A percentile compares a stretch with the other conserved stretches of the same genome.
These are phyloP conservation scores for Podarcis lilfordi DNA, from an alignment of 2,797 vertebrate species.

Conservation along the genomic window DNA sequence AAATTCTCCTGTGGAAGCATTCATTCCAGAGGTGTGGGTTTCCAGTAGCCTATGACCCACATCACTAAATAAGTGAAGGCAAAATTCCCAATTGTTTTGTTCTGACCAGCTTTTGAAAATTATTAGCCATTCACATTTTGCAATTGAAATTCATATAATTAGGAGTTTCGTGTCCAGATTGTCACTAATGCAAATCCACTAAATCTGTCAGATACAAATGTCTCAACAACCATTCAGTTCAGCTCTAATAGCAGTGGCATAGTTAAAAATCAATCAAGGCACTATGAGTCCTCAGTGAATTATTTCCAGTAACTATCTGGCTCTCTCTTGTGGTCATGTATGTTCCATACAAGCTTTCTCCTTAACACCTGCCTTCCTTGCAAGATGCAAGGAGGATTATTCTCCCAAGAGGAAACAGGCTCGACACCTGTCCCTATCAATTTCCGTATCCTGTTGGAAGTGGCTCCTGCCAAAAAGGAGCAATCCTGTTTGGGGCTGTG, in stretches of 20 bases:
- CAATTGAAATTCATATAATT: slow-evolving; percentile 31
- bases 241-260: slow-evolving; percentile 14
- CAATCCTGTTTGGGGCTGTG: neutral
- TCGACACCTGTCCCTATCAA: neutral
- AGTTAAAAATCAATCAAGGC: slow-evolving; percentile 29
- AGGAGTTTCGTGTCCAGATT: slow-evolving; percentile 28
- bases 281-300: neutral
- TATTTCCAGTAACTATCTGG: slow-evolving; percentile 59
- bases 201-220: slow-evolving; percentile 33
- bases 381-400: neutral
- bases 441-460: neutral
- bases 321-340: slow-evolving; percentile 71
- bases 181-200: slow-evolving; percentile 29
- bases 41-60: neutral
- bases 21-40: neutral
- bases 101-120: slow-evolving; percentile 10
- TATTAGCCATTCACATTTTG: slow-evolving; percentile 23
- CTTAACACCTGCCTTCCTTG: neutral
- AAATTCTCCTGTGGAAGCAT: neutral
- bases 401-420: neutral
- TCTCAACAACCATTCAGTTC: slow-evolving; percentile 32
- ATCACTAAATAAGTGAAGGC: slow-evolving; percentile 18
- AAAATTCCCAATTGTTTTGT: slow-evolving; percentile 2
- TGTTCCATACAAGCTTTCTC: slow-evolving; percentile 55
- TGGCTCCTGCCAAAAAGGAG: neutral